phyloP scores from a whole-genome alignment of 92 coral and sea anemone species.

The Porites lobata region DNA sequence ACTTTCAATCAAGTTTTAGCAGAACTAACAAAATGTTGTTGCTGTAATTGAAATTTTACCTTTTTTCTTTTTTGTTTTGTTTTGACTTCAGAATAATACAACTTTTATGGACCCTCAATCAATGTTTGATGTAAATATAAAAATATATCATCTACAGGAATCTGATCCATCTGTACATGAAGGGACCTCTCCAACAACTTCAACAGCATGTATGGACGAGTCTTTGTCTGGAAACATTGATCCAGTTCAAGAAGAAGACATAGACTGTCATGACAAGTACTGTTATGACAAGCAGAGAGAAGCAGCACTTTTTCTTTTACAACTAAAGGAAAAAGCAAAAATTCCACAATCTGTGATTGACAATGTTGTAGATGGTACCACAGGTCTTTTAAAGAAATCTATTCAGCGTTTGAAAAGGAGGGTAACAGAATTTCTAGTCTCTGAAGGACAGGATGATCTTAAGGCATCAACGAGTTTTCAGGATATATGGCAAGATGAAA shows the following conservation, averaged over 20 bases:
- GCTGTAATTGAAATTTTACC: no score
- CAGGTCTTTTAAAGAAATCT: neutral
- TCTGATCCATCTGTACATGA: conserved; percentile 20
- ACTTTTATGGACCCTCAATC: conserved; percentile 20
- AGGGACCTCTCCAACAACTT: conserved; percentile 7
- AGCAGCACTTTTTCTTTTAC: conserved; percentile 35
- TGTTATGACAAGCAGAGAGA: conserved; percentile 18
- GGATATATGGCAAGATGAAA: conserved; percentile 30
- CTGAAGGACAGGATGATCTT: conserved; percentile 9
- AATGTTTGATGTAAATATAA: conserved; percentile 11
- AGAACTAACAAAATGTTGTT: no score
- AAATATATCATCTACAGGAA: conserved; percentile 18
- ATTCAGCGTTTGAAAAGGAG: conserved; percentile 1
- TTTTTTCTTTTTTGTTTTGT: neutral
- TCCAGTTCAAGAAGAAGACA: conserved; percentile 15
- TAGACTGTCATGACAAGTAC: neutral
- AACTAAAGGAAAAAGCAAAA: conserved; percentile 36
- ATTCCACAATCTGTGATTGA: conserved; percentile 26
- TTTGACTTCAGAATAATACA: conserved; percentile 7
- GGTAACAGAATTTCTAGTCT: neutral
- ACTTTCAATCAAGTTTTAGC: no score
- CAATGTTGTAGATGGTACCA: conserved; percentile 7
- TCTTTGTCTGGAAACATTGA: conserved; percentile 1
- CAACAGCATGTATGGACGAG: conserved; percentile 2
- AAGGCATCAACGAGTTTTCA: conserved; percentile 6